A percentile compares a stretch with the other conserved stretches of the same genome.
Conservation (phyloP, 1,140 invertebrate genomes). For the Drosophila simulans region DNA sequence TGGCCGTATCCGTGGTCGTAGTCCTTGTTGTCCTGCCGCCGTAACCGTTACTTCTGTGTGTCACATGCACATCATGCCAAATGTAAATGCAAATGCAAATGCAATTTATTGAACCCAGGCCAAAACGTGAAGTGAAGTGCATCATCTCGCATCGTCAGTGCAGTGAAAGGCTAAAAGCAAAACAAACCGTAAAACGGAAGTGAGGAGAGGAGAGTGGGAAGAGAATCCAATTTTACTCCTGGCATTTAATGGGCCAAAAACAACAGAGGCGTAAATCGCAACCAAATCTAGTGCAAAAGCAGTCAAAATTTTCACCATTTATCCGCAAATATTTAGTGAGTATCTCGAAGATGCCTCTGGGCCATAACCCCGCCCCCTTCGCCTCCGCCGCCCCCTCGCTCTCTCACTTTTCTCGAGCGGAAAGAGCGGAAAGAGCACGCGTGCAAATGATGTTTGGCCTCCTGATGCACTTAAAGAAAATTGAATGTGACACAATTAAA, state of each 20-base stretch:
- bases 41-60: constrained; percentile 25
- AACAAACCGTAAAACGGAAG: constrained; percentile 56
- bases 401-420: constrained; percentile 21
- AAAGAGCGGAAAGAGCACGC: constrained; percentile 73
- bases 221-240: not conserved
- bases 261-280: constrained; percentile 16
- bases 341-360: constrained; percentile 71
- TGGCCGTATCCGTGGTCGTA: constrained; percentile 57
- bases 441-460: constrained; percentile 76
- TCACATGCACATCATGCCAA: constrained; percentile 17
- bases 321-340: constrained; percentile 84
- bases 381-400: not conserved
- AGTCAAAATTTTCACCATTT: constrained; percentile 84
- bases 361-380: constrained; percentile 18
- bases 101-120: constrained; percentile 50
- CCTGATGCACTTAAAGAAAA: not conserved
- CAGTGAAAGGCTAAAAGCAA: constrained; percentile 44
- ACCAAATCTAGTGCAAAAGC: constrained; percentile 44
- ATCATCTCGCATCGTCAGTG: not conserved
- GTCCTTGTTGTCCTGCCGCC: constrained; percentile 53
- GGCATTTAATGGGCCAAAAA: constrained; percentile 24
- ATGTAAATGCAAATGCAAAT: constrained; percentile 6
- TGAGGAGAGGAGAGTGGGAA: constrained; percentile 14
- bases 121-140: constrained; percentile 29
- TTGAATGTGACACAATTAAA: not conserved